A percentile compares a stretch with the other conserved stretches of the same genome.
Evolutionary conservation across 1,140 invertebrate species (phyloP).

Genomic region (Drosophila yakuba): DNA sequence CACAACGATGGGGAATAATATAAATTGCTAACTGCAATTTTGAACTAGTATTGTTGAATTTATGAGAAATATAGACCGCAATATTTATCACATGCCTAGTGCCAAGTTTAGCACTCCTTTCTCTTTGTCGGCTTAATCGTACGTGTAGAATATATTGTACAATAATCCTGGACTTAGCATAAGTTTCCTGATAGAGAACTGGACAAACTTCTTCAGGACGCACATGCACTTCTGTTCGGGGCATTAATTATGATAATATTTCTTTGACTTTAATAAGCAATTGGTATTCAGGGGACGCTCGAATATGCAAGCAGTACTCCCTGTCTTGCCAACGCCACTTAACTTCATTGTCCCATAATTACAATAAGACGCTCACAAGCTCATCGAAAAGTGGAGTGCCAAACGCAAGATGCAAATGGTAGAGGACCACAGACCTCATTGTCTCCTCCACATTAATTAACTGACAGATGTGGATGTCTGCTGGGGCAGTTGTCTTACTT

Average conservation of each 20-base stretch:
- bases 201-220: slow-evolving; percentile 28
- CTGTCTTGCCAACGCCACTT: slow-evolving; percentile 38
- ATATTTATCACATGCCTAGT: slow-evolving; percentile 75
- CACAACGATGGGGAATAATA: slow-evolving; percentile 44
- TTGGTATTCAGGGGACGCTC: slow-evolving; percentile 15
- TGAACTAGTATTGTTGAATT: slow-evolving; percentile 42
- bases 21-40: slow-evolving; percentile 58
- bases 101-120: slow-evolving; percentile 39
- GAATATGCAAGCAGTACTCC: slow-evolving; percentile 23
- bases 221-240: slow-evolving; percentile 32
- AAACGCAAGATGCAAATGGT: slow-evolving; percentile 38
- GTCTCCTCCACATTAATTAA: slow-evolving; percentile 57
- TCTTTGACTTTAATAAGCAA: slow-evolving; percentile 74
- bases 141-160: slow-evolving; percentile 16
- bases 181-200: slow-evolving; percentile 51
- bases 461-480: slow-evolving; percentile 45
- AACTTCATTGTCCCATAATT: slow-evolving; percentile 76
- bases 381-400: slow-evolving; percentile 64
- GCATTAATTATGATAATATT: slow-evolving; percentile 83
- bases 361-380: slow-evolving; percentile 79
- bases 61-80: slow-evolving; percentile 70
- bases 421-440: slow-evolving; percentile 9
- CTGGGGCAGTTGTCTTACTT: slow-evolving; percentile 13
- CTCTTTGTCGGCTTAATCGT: slow-evolving; percentile 3
- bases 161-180: slow-evolving; percentile 65